phyloP scores from a whole-genome alignment of 2,113 vertebrate species.

The Megalops atlanticus region DNA sequence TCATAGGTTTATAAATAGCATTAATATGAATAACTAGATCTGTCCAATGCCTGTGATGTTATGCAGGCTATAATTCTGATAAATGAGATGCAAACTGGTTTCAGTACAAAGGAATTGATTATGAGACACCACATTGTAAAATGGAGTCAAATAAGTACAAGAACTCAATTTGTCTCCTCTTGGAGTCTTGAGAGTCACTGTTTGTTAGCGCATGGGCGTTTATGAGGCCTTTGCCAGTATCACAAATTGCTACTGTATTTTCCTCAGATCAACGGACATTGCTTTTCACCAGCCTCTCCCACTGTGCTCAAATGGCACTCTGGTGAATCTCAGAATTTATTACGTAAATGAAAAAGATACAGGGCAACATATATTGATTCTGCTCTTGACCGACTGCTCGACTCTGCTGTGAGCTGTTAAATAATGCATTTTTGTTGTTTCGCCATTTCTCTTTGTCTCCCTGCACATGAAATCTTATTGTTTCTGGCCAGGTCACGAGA shows the following conservation, averaged over 20 bases:
- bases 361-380: slow-evolving; percentile 11
- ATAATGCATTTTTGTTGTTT: slow-evolving; percentile 15
- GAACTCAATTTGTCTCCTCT: background rate
- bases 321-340: slow-evolving; percentile 6
- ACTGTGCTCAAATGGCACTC: background rate
- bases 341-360: slow-evolving; percentile 12
- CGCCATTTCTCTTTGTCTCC: background rate
- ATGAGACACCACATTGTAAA: background rate
- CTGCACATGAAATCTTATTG: background rate
- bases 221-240: background rate
- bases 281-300: no score
- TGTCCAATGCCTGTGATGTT: no score
- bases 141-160: background rate
- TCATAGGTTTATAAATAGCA: no score
- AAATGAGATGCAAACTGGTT: no score
- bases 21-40: no score
- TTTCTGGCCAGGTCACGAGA: slow-evolving; percentile 15
- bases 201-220: background rate
- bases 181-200: background rate
- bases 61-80: no score
- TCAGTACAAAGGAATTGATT: background rate
- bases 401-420: background rate
- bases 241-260: background rate
- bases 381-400: slow-evolving; percentile 9
- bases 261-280: background rate